These are phyloP conservation scores for Ips nitidus DNA, from an alignment of 1,140 invertebrate species.

Conservation along the genomic window DNA sequence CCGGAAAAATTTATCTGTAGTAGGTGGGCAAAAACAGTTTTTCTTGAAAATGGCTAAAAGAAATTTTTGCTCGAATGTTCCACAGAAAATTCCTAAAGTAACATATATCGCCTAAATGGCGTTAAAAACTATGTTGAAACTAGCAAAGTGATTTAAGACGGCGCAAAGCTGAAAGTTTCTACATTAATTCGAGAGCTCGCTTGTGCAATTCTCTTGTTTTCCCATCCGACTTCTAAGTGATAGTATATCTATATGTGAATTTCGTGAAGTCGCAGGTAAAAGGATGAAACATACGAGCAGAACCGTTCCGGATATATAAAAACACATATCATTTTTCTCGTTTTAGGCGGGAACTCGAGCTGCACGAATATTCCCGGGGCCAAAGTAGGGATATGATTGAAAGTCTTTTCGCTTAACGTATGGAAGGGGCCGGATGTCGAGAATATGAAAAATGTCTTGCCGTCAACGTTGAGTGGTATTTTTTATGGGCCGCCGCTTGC, in stretches of 20 bases:
- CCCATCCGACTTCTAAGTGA: background rate
- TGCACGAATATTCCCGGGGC: slow-evolving; percentile 18
- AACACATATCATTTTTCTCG: slow-evolving; percentile 28
- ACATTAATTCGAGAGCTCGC: too few species aligned
- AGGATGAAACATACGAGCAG: slow-evolving; percentile 13
- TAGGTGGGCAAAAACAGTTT: background rate
- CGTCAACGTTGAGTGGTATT: slow-evolving; percentile 11
- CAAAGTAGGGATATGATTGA: slow-evolving; percentile 15
- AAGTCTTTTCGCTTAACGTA: slow-evolving; percentile 27
- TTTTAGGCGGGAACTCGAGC: slow-evolving; percentile 17
- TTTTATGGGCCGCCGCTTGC: slow-evolving; percentile 18
- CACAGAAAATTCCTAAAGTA: background rate
- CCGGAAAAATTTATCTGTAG: slow-evolving; percentile 8
- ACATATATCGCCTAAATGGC: background rate
- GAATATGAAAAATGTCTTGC: slow-evolving; percentile 25
- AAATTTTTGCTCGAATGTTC: background rate
- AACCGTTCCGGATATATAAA: slow-evolving; percentile 25
- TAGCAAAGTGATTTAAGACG: background rate
- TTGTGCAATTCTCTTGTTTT: background rate
- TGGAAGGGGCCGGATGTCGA: background rate
- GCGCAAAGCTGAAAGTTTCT: background rate
- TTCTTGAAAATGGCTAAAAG: background rate
- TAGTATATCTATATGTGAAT: background rate
- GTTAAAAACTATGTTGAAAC: background rate
- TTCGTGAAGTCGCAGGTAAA: background rate